Evolutionary conservation across 2,113 vertebrate species (phyloP), one percentile per base, ranked within the genome.

Genomic region (Athene cunicularia): DNA sequence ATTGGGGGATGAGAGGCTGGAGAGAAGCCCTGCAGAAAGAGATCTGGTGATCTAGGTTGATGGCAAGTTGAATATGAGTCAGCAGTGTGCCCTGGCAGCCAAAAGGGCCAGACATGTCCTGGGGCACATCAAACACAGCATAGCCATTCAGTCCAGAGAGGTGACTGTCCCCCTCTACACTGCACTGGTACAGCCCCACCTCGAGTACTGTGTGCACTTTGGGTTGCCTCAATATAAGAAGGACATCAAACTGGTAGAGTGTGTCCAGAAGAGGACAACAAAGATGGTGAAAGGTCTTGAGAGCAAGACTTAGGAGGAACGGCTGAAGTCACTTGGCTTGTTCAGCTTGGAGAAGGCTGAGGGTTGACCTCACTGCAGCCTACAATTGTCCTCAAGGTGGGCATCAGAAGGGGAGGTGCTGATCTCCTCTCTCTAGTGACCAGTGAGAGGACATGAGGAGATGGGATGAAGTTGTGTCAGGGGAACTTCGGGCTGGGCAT

Each of bases 121-220:
- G 8, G 17, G 5, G 12, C 43, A 28, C 43, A 75, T 24, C 13
- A 35, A 16, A 32, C 14, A 92, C 8, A 33, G 37, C 33, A 66
- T 2, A 8, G 17, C 6, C 5, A 39, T 28, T 9, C 1, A 2
- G 11, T 3, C 0, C 0, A 55, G 8, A 5, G 16, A 28, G 5
- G 7, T 1, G 5, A 76, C 0, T 37, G 4, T 63, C 13, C 15
- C 8, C 11, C 49, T 72, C 27, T 19, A 7, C 21, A 26, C 12
- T 12, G 21, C 21, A 63, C 4, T 41, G 16, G 32, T 72, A 12
- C 0, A 0, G 22, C 23, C 43, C 3, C 24, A 71, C 17, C 8
- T 30, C 1, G 0, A 50, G 17, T 9, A 11, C 8, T 16, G 5
- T 8, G 4, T 11, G 19, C 16, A 45, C n/a, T 43, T 75, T 20